Base-by-base conservation (phyloP, 2,888 invertebrate genomes). In the Coenonympha arcania region DNA sequence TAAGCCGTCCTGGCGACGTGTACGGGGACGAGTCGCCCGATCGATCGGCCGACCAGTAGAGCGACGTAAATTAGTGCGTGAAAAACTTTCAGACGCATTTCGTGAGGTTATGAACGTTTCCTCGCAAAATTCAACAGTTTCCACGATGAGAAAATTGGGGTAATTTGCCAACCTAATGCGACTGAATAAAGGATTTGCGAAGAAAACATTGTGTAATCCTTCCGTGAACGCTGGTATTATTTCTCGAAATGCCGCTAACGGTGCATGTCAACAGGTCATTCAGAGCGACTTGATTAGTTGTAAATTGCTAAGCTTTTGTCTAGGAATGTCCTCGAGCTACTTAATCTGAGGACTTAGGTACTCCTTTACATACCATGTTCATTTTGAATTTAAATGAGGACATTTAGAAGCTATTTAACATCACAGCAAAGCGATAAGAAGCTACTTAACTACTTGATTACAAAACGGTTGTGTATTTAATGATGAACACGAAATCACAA, bases 1-100 rank as follows among this genome's bases (percentile, higher is more conserved):
- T 68, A 69, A 71, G 75, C 71, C 69, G 66, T 65, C 57, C 59
- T 61, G 58, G 54, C 51, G 66, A 65, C 45, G 54, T 49, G 51
- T 58, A 45, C 54, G 22, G 40, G 52, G 56, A 63, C 57, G 33
- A 39, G 56, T 64, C 59, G 59, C 24, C 18, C 51, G 54, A 65
- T 55, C 31, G 24, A 46, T 58, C 53, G 52, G 30, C 20, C 34
- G 48, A 60, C 53, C 34, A 31, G 55, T 62, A 59, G 50, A 47
- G 42, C 47, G 34, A 58, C 53, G 51, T 57, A 60, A 65, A 69
- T 66, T 63, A 68, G 68, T 69, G 69, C 64, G 68, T 66, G 65
- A 64, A 70, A 70, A 70, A 66, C 61, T 56, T 56, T 59, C 51
- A 52, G 63, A 60, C 62, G 57, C 61, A 61, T 66, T 65, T 60